Percentiles rank a stretch among this genome's conserved stretches.
Evolutionary conservation across 2,113 vertebrate species (phyloP).

Genomic region (Leuciscus idus): DNA sequence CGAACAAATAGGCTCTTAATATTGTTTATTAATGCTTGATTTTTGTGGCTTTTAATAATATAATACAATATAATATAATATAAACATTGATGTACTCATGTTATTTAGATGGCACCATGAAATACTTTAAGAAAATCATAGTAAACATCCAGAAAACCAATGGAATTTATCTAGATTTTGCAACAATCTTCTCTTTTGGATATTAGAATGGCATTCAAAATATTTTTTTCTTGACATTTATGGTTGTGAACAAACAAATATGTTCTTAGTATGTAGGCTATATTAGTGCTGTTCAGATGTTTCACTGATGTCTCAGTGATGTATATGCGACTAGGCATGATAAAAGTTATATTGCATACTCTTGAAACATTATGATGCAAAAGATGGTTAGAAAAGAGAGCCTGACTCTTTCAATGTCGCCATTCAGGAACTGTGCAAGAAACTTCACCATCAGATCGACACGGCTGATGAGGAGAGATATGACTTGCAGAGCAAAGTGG

Average conservation of each 20-base stretch:
- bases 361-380: neutral
- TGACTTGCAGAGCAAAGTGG: slow-evolving; percentile 82
- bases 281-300: neutral
- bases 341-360: neutral
- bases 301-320: neutral
- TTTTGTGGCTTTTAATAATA: no score
- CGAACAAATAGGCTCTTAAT: neutral
- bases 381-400: neutral
- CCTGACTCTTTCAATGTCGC: neutral
- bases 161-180: no score
- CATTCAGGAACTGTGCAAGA: slow-evolving; percentile 86
- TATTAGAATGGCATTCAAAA: no score
- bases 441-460: slow-evolving; percentile 85
- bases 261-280: neutral
- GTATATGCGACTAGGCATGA: neutral
- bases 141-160: no score
- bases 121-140: no score
- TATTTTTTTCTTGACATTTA: no score
- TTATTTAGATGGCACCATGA: no score
- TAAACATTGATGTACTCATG: no score
- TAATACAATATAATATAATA: no score
- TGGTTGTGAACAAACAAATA: neutral
- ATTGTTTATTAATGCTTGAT: neutral
- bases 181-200: no score
- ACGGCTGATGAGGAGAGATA: slow-evolving; percentile 91